These are phyloP conservation scores for Tenodera sinensis DNA, from an alignment of 2,888 invertebrate species.

Conservation along the genomic window DNA sequence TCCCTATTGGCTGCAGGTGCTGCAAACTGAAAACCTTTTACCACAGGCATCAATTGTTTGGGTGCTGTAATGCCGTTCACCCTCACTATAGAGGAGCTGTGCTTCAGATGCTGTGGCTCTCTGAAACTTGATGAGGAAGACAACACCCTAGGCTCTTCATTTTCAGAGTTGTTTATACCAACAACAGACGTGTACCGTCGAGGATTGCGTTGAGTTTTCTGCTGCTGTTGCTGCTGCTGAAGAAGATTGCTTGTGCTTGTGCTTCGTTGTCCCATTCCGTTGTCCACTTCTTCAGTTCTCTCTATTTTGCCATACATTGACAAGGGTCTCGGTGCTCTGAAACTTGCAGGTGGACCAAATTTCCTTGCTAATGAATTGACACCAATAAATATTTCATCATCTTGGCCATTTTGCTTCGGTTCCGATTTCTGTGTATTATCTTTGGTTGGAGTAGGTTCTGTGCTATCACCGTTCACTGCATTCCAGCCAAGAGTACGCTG, in stretches of 20 bases:
- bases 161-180: constrained; percentile 21
- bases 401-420: neutral
- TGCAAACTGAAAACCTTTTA: constrained; percentile 28
- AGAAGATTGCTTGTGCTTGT: neutral
- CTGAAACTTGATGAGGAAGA: neutral
- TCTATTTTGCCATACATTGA: neutral
- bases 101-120: neutral
- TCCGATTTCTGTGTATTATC: neutral
- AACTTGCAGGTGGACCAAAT: neutral
- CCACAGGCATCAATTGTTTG: constrained; percentile 26
- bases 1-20: neutral
- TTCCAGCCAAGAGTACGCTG: constrained; percentile 9
- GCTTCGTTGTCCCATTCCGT: neutral
- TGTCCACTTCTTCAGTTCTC: neutral
- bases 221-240: neutral
- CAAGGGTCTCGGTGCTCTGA: neutral
- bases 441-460: neutral
- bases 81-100: constrained; percentile 6
- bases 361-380: constrained; percentile 3
- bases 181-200: constrained; percentile 29
- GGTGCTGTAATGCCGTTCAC: constrained; percentile 5
- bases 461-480: neutral
- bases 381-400: neutral
- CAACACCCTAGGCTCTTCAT: neutral
- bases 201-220: neutral